A percentile compares a stretch with the other conserved stretches of the same genome.
These are phyloP conservation scores for Eretmochelys imbricata DNA, from an alignment of 2,113 vertebrate species.

Conservation along the genomic window DNA sequence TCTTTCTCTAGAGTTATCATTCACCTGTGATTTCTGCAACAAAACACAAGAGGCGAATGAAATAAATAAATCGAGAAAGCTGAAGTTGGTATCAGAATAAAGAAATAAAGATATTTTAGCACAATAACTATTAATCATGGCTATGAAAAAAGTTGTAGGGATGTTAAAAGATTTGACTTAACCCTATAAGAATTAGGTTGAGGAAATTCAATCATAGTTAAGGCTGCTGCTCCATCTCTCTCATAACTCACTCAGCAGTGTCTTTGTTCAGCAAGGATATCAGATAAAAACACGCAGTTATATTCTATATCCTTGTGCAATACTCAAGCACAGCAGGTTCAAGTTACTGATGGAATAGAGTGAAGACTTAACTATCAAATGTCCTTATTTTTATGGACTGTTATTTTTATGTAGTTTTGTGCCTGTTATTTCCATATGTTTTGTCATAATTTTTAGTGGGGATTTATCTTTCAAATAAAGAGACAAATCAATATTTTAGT, in stretches of 20 bases:
- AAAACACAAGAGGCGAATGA: not conserved
- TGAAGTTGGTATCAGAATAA: not conserved
- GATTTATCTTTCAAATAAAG: not conserved
- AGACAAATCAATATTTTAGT: not conserved
- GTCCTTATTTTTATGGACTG: not conserved
- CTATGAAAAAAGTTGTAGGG: not conserved
- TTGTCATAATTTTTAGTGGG: not conserved
- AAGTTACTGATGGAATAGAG: not conserved
- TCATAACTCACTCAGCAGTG: not conserved
- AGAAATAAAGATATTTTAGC: not conserved
- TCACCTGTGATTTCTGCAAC: not conserved
- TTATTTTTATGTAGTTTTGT: not conserved
- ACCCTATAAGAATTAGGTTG: not conserved
- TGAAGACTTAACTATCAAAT: not conserved
- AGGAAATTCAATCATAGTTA: not conserved
- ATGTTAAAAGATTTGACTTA: not conserved
- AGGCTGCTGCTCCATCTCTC: not conserved
- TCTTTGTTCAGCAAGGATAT: slow-evolving; percentile 22
- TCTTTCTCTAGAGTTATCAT: not conserved
- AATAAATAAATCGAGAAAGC: not conserved
- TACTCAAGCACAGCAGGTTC: not conserved
- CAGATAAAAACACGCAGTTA: not conserved
- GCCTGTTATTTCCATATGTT: not conserved
- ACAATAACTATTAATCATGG: not conserved
- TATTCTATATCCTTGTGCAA: not conserved